Evolutionary conservation across 2,113 vertebrate species (phyloP).

Genomic region (Antigone vipio): DNA sequence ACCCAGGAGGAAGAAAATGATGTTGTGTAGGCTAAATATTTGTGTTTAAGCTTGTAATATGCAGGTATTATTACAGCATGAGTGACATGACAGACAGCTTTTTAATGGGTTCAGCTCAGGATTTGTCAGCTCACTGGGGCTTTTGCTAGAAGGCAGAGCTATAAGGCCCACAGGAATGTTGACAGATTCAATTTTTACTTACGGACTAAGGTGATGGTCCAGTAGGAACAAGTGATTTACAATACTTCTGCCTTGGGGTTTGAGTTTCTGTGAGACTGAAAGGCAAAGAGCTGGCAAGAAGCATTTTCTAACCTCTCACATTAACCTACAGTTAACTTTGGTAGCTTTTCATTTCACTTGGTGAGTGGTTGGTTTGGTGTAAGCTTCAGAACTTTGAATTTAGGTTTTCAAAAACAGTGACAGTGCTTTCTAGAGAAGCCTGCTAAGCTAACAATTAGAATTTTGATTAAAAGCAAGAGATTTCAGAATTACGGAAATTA

Average conservation of each 20-base stretch:
- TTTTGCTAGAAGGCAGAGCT: not conserved
- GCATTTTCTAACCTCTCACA: not conserved
- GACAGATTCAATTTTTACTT: not conserved
- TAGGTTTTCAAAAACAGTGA: not conserved
- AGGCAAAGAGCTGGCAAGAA: not conserved
- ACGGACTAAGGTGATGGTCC: not conserved
- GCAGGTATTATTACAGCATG: not conserved
- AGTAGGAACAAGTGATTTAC: not conserved
- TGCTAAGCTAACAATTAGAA: not conserved
- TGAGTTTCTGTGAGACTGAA: not conserved
- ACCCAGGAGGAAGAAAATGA: not conserved
- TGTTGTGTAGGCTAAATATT: not conserved
- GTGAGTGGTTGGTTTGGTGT: not conserved
- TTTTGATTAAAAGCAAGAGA: not conserved
- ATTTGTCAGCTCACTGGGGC: not conserved
- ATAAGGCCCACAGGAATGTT: not conserved
- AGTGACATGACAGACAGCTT: not conserved
- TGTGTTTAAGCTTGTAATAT: not conserved
- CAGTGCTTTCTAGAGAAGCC: not conserved
- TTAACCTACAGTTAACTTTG: not conserved
- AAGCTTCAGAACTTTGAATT: not conserved
- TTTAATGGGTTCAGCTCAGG: not conserved
- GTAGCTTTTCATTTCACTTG: not conserved
- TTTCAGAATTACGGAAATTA: not conserved
- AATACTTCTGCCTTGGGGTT: not conserved